Percentiles rank a stretch among this genome's conserved stretches.
These are phyloP conservation scores for Pteronura brasiliensis DNA, from an alignment of 2,113 vertebrate species.

Conservation along the genomic window DNA sequence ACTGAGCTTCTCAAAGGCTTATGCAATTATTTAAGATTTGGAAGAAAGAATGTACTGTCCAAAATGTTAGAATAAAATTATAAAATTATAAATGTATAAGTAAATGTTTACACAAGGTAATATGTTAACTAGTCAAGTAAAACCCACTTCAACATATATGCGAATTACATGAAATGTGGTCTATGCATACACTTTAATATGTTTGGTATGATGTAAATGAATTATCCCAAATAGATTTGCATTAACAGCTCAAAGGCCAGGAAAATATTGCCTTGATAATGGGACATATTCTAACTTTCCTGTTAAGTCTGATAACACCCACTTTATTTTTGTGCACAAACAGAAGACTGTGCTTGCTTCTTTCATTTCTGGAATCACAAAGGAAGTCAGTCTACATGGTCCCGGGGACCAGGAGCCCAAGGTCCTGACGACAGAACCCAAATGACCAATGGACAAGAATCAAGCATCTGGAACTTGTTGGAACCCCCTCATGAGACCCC, in stretches of 20 bases:
- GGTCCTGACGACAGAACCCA: background rate
- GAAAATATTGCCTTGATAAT: background rate
- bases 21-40: background rate
- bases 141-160: background rate
- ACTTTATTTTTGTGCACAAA: background rate
- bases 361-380: constrained; percentile 19
- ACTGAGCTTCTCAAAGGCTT: background rate
- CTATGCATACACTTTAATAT: background rate
- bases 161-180: background rate
- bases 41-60: background rate
- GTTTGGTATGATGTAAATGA: background rate
- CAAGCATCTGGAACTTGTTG: background rate
- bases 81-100: background rate
- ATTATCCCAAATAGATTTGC: background rate
- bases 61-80: constrained; percentile 11
- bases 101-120: background rate
- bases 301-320: background rate
- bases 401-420: background rate
- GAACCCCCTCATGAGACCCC: background rate
- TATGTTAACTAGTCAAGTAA: background rate
- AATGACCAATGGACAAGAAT: background rate
- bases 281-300: background rate
- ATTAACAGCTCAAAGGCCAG: background rate
- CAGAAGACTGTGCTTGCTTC: background rate
- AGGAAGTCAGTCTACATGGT: background rate